Base-by-base conservation (phyloP, 2,797 vertebrate genomes). In the Mormyrops attenuatus region DNA sequence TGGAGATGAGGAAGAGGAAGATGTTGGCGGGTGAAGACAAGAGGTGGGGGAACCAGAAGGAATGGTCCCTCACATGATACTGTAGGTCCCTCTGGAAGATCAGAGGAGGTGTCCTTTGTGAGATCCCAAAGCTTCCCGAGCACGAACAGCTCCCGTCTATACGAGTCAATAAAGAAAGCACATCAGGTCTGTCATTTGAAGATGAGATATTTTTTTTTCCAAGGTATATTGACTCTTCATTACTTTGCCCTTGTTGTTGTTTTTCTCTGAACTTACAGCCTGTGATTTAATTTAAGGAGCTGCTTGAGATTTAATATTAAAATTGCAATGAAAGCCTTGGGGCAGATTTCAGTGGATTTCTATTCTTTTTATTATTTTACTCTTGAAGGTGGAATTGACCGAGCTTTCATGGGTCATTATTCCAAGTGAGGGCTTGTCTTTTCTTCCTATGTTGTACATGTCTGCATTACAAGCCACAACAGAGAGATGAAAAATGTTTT, bases 401-500 rank as follows among this genome's bases (percentile, higher is more conserved):
- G 87, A 90, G 93, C 90, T 94, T 92, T 94, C 82, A 66, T 90
- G 82, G 92, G 92, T 92, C 93, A 92, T 82, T 80, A 80, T 88
- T 91, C 34, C 87, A 77, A 73, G 11, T 30, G 69, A 85, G 88
- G 80, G 89, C 41, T 15, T 55, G 50, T 84, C 80, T 87, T 55
- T 55, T 52, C n/a, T 17, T 93, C 69, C 88, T 94, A 94, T 95
- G 92, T 95, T 94, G 93, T 93, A 93, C 89, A 91, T 95, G 92
- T 96, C 95, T 93, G 94, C 95, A 95, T 94, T 95, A 95, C 94
- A 94, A 94, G 94, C 92, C 93, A 92, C 60, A 90, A 92, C 91
- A 92, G 91, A 92, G 93, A 95, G 96, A 96, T 96, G 95, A 96
- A 95, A 96, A 95, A 95, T 95, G 66, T 44, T 88, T 50, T 55